Conservation (phyloP, 1,140 invertebrate species). For the Heliconius himera region DNA sequence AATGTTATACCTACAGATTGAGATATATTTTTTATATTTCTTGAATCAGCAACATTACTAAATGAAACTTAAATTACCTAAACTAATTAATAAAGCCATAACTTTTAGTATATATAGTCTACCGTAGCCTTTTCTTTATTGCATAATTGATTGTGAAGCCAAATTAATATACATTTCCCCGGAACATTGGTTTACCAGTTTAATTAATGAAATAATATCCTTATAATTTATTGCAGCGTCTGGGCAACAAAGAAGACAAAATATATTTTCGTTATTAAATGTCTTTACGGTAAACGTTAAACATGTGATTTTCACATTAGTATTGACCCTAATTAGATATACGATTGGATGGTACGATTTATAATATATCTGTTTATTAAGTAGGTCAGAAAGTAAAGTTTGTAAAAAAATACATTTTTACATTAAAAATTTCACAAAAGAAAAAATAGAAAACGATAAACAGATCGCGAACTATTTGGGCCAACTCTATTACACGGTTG, state of each 20-base stretch:
- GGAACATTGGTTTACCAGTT: slow-evolving; percentile 39
- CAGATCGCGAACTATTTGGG: too few relatives aligned
- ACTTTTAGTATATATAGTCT: background rate
- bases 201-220: slow-evolving; percentile 50
- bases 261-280: slow-evolving; percentile 58
- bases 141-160: slow-evolving; percentile 15
- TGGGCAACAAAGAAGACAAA: slow-evolving; percentile 46
- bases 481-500: too few relatives aligned
- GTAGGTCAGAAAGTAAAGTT: too few relatives aligned
- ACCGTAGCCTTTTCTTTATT: background rate
- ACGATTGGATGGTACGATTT: background rate
- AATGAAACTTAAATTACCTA: background rate
- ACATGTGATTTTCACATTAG: slow-evolving; percentile 35
- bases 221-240: slow-evolving; percentile 57
- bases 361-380: too few relatives aligned
- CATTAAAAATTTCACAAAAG: too few relatives aligned
- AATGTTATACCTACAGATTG: too few relatives aligned
- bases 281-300: slow-evolving; percentile 26
- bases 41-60: too few relatives aligned
- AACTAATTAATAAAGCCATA: background rate
- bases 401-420: too few relatives aligned
- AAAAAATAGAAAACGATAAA: too few relatives aligned
- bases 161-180: slow-evolving; percentile 42
- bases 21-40: too few relatives aligned
- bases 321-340: slow-evolving; percentile 17